Evolutionary conservation across 2,797 vertebrate species (phyloP).

Genomic region (Phyllotis vaccarum): DNA sequence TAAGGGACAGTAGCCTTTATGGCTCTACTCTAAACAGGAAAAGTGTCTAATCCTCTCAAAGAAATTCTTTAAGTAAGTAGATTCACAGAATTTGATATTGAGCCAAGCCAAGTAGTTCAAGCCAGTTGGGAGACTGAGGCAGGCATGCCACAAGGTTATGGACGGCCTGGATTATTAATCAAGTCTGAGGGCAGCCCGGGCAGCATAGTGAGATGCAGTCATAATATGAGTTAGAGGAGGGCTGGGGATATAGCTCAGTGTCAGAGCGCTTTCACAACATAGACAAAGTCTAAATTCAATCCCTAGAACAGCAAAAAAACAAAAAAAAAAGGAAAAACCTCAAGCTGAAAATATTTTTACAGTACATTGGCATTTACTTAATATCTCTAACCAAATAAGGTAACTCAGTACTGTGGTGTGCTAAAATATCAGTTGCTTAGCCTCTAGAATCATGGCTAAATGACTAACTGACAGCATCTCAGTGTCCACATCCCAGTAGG

Average conservation of each 20-base stretch:
- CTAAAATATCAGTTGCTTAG: rapidly evolving
- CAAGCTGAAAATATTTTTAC: neutral
- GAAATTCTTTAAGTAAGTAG: neutral
- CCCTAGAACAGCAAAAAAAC: neutral
- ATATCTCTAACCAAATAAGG: neutral
- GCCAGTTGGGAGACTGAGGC: neutral
- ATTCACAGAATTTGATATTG: neutral
- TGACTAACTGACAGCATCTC: neutral
- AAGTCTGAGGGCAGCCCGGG: neutral
- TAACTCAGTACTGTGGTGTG: no score
- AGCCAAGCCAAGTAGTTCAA: neutral
- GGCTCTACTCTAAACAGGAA: neutral
- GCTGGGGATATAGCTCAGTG: neutral
- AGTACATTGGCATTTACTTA: neutral
- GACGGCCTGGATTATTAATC: neutral
- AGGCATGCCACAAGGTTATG: neutral
- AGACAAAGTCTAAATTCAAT: neutral
- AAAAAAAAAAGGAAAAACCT: neutral
- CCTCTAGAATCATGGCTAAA: neutral
- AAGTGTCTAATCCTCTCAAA: neutral
- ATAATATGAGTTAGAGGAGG: neutral
- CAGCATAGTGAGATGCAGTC: neutral
- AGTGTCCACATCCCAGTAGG: no score
- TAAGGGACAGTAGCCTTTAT: neutral
- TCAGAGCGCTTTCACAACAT: no score